Base-by-base conservation (phyloP, 53 echinoderm and acorn worm genomes). In the Holothuria leucospilota region DNA sequence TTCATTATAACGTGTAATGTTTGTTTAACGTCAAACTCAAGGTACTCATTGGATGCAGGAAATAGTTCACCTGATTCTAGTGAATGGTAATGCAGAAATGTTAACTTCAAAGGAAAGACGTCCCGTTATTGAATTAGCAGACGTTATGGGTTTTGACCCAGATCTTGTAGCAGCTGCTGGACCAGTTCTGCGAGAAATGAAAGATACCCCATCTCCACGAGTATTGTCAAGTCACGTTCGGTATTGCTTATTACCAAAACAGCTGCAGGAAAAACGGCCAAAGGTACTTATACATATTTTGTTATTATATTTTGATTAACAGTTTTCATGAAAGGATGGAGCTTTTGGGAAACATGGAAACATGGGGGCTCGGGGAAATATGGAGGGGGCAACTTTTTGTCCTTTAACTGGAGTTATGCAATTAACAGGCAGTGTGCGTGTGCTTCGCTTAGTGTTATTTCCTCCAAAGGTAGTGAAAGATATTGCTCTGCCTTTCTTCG, bases 1-100 rank as follows among this genome's bases (percentile, higher is more conserved):
- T 2, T 34, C 3, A 2, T 3, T 1, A n/a, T n/a, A n/a, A n/a
- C n/a, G n/a, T 34, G 34, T 34, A 34, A 34, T 34, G 34, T 34
- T n/a, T n/a, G n/a, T 69, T 69, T 69, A 20, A 8, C 16, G 16
- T 23, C 29, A 34, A 34, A 34, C 34, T 1, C 34, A 34, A 69
- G 69, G 69, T 30, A 69, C 69, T 28, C 69, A 69, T 20, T 69
- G 69, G 69, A 69, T 69, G 69, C 69, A 69, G n/a, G 69, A 69
- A 28, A 30, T 69, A 69, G 69, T 69, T 34, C 30, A 29, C n/a
- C 16, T 69, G 18, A 69, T 69, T 28, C 29, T 69, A 0, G 6
- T 20, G 39, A 28, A 69, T 39, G 69, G 69, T 13, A 18, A 69
- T 69, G 69, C 69, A 12, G 69, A 28, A 5, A 69, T 34, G 69